Conservation (phyloP, 2,888 invertebrate species). For the Cremastinae sp. region DNA sequence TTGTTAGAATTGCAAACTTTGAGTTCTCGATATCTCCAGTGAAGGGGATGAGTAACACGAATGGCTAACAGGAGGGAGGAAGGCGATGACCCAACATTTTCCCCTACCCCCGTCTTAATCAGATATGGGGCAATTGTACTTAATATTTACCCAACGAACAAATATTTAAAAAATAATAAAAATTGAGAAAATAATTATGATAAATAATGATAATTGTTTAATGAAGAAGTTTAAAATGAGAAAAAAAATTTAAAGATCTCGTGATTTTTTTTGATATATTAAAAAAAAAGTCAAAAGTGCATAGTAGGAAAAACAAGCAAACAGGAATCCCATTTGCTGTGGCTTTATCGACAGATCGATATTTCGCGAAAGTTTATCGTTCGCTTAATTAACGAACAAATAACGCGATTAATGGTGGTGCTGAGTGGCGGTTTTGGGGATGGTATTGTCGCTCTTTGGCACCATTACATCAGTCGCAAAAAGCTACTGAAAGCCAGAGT, state of each 20-base stretch:
- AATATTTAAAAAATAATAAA: no score
- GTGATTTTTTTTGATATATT: background rate
- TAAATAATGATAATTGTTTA: background rate
- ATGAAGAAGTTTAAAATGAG: background rate
- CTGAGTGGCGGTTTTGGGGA: slow-evolving; percentile 45
- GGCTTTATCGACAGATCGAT: slow-evolving; percentile 22
- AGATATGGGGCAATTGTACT: no score
- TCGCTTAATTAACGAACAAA: slow-evolving; percentile 71
- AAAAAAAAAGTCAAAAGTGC: background rate
- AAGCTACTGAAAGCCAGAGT: slow-evolving; percentile 49
- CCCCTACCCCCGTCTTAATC: no score
- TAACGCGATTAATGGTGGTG: slow-evolving; percentile 69
- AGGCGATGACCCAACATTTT: no score
- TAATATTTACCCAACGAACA: no score
- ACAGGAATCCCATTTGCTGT: slow-evolving; percentile 1
- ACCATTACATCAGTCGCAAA: slow-evolving; percentile 55
- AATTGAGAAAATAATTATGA: no score
- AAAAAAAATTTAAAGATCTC: no score
- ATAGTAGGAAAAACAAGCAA: slow-evolving; percentile 20
- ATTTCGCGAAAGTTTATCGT: slow-evolving; percentile 66
- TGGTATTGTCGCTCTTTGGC: slow-evolving; percentile 63
- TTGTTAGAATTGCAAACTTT: no score
- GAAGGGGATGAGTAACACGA: no score
- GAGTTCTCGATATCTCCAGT: no score
- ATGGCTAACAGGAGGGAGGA: no score